Evolutionary conservation across 2,113 vertebrate genomes (phyloP).

Genomic region (Psilopogon haemacephalus): DNA sequence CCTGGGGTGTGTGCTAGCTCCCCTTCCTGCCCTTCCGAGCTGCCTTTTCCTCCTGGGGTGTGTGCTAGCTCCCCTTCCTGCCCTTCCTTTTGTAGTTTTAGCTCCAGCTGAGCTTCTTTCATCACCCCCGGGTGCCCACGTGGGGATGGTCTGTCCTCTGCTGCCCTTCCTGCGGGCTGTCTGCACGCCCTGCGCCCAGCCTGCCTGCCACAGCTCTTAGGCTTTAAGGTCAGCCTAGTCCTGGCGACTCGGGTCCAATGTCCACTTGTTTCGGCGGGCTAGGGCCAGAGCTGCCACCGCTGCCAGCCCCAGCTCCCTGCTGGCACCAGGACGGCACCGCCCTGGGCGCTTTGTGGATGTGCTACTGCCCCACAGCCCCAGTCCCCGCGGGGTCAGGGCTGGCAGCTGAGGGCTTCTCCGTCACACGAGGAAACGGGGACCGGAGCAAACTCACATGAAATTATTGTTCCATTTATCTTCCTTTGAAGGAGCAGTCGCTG

Average conservation of each 20-base stretch:
- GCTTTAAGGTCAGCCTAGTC: not conserved
- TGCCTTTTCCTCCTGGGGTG: not conserved
- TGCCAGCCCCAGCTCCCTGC: not conserved
- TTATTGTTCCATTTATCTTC: not conserved
- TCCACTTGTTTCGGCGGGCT: rapidly evolving
- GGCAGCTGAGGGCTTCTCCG: rapidly evolving
- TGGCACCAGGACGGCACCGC: rapidly evolving
- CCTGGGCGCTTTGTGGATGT: rapidly evolving
- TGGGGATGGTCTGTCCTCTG: not conserved
- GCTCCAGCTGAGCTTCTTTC: not conserved
- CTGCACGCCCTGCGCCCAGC: rapidly evolving
- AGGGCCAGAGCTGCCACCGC: not conserved
- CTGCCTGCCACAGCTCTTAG: not conserved
- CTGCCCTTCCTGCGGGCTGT: no score
- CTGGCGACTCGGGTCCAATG: not conserved
- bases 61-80: rapidly evolving
- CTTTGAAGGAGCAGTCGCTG: not conserved
- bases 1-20: no score
- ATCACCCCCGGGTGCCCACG: not conserved
- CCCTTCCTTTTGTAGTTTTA: not conserved
- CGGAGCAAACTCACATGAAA: not conserved
- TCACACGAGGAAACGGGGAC: not conserved
- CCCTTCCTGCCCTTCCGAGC: no score
- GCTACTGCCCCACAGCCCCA: not conserved
- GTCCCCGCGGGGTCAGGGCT: not conserved